Base-by-base conservation (phyloP, 2,113 vertebrate species). In the Limanda limanda region DNA sequence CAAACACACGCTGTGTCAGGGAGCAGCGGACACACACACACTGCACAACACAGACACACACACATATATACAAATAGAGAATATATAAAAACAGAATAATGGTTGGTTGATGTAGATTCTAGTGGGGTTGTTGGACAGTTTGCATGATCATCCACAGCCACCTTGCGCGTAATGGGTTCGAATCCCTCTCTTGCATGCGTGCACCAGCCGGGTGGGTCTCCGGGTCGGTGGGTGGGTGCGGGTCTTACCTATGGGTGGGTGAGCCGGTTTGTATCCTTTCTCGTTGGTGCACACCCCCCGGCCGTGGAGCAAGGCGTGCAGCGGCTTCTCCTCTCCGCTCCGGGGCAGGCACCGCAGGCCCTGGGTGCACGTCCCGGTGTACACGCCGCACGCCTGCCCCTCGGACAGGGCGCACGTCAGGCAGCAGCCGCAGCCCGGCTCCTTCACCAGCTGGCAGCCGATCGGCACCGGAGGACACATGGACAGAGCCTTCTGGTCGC, bases 381-480 rank as follows among this genome's bases (percentile, higher is more conserved):
- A 99, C 40, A 99, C 97, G 73, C 98, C 98, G 93, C 98, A 99
- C 88, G 96, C 94, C 90, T 96, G 96, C 3, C 97, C 97, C 93
- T 98, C 97, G 1, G 96, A 94, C 90, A 98, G 95, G 78, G 97
- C 97, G 92, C 98, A 99, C 42, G 97, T 99, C 82, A 97, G 95
- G 92, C 98, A 99, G 95, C 98, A 99, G 90, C 98, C 98, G 92
- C 98, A 99, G 92, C 98, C 97, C 1, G 97, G 98, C 92, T 99
- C 98, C 93, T 98, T 97, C 86, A 99, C 97, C 91, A 96, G 94
- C 95, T 98, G 96, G 90, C 98, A 99, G 92, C 95, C 96, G 89
- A 96, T 90, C 55, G 96, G 97, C 86, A 95, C 95, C 76, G 95
- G 94, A 48, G 96, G 97, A 83, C 98, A 99, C 94, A 98, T 96